Conservation (phyloP, 2,113 vertebrate genomes). For the Ia io region DNA sequence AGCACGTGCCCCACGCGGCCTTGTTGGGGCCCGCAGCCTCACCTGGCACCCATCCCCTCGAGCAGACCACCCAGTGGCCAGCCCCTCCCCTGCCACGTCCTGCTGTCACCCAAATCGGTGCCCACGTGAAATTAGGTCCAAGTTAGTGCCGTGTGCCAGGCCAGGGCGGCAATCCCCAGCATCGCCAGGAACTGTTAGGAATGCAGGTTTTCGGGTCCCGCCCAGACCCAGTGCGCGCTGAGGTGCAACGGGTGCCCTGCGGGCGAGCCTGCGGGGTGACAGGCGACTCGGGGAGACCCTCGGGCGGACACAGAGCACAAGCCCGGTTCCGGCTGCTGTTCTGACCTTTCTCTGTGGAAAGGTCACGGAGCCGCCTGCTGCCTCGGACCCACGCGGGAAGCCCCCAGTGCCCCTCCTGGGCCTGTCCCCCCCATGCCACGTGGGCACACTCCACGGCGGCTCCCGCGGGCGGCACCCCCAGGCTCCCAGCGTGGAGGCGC, state of each 20-base stretch:
- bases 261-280: rapidly evolving
- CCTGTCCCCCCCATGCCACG: no score
- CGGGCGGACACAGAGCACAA: rapidly evolving
- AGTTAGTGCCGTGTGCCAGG: rapidly evolving
- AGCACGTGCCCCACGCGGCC: rapidly evolving
- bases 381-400: neutral
- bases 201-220: neutral
- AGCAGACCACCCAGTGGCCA: rapidly evolving
- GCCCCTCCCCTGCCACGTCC: rapidly evolving
- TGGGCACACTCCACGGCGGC: neutral
- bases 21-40: rapidly evolving
- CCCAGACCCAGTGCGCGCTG: neutral
- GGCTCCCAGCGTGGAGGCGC: rapidly evolving
- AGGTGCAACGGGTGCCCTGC: rapidly evolving
- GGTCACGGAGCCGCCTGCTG: neutral
- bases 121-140: neutral
- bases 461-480: rapidly evolving
- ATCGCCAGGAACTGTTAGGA: rapidly evolving
- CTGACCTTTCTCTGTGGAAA: no score
- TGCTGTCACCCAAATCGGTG: rapidly evolving
- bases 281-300: neutral
- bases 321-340: rapidly evolving
- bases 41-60: neutral
- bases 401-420: rapidly evolving
- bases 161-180: neutral